A percentile compares a stretch with the other conserved stretches of the same genome.
phyloP scores from a whole-genome alignment of 2,888 invertebrate genomes.

The Calameuta pallipes region DNA sequence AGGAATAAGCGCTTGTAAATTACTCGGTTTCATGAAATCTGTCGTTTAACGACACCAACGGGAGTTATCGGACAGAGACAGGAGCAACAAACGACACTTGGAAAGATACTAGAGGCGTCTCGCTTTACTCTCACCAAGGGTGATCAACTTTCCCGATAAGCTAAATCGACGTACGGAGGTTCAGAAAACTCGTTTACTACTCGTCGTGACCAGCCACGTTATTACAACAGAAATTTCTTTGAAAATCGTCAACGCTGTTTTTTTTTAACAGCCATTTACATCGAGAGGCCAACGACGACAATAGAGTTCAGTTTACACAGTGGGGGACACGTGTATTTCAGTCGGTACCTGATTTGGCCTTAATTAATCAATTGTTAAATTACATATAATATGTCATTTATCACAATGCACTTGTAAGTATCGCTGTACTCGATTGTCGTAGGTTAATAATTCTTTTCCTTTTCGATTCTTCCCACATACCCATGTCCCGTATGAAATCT shows the following conservation, averaged over 20 bases:
- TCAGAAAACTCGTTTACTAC: neutral
- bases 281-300: neutral
- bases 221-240: neutral
- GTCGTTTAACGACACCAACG: neutral
- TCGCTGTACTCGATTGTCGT: neutral
- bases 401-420: neutral
- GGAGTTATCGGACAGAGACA: conserved; percentile 13
- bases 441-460: neutral
- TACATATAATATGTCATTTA: neutral
- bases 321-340: neutral
- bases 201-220: neutral
- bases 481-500: neutral
- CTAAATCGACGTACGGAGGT: neutral
- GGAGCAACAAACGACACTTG: conserved; percentile 29
- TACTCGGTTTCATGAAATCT: neutral
- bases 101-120: conserved; percentile 31
- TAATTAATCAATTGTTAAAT: neutral
- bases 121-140: conserved; percentile 24
- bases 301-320: neutral
- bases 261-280: neutral
- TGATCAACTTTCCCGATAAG: conserved; percentile 31
- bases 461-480: neutral
- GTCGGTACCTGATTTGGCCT: neutral
- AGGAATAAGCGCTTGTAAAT: neutral
- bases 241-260: neutral